phyloP scores from a whole-genome alignment of 2,888 invertebrate genomes.

The Polymixis flavicincta region DNA sequence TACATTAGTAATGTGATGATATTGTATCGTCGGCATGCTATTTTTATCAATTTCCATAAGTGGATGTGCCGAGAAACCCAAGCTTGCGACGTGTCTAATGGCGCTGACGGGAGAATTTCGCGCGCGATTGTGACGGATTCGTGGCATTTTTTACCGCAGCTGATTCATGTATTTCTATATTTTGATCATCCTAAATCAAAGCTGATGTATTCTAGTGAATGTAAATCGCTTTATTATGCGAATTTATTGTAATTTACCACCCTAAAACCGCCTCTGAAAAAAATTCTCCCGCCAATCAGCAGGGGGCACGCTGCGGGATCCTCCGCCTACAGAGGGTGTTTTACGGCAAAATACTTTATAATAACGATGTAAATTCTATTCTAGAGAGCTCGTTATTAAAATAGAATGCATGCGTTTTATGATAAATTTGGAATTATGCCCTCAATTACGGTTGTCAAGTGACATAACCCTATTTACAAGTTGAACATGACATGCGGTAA shows the following conservation, averaged over 20 bases:
- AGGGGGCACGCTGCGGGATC: conserved; percentile 88
- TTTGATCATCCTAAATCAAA: conserved; percentile 72
- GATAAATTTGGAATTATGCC: conserved; percentile 78
- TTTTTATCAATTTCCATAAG: conserved; percentile 89
- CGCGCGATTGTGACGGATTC: conserved; percentile 91
- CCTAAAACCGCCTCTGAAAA: conserved; percentile 80
- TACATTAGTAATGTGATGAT: conserved; percentile 72
- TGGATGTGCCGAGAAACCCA: conserved; percentile 87
- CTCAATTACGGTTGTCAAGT: conserved; percentile 86
- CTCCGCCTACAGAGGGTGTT: conserved; percentile 71
- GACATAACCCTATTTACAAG: conserved; percentile 90
- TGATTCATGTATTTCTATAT: conserved; percentile 78
- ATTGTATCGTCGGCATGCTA: conserved; percentile 79
- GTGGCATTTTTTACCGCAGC: conserved; percentile 89
- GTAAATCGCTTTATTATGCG: conserved; percentile 69
- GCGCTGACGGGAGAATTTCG: conserved; percentile 90
- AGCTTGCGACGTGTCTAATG: conserved; percentile 91
- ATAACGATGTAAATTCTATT: conserved; percentile 61
- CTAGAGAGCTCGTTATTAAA: conserved; percentile 67
- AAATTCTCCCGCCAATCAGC: conserved; percentile 88
- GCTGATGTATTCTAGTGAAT: conserved; percentile 75
- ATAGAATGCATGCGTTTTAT: conserved; percentile 64
- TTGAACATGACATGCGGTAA: conserved; percentile 90
- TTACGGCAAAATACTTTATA: conserved; percentile 66
- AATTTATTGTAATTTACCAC: conserved; percentile 66